Evolutionary conservation across 2,888 invertebrate genomes (phyloP).

Genomic region (Ceramica pisi): DNA sequence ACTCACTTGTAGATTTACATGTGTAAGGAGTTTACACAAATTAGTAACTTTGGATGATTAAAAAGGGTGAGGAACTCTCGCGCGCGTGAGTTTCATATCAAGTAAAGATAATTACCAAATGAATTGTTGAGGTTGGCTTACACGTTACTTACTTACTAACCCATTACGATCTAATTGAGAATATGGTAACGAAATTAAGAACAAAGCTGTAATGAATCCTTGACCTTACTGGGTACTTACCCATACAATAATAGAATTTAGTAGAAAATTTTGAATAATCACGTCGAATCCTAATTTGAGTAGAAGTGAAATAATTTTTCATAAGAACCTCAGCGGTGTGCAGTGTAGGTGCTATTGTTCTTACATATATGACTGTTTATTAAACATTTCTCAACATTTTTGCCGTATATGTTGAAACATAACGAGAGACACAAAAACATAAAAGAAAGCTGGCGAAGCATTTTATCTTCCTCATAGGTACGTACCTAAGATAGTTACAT

Average conservation of each 20-base stretch:
- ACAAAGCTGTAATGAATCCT: not conserved
- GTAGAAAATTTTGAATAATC: conserved; percentile 1
- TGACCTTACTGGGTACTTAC: not conserved
- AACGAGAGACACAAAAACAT: conserved; percentile 27
- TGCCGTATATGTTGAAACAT: conserved; percentile 23
- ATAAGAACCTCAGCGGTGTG: not conserved
- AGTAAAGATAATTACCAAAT: conserved; percentile 49
- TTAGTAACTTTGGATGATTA: conserved; percentile 59
- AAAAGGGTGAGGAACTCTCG: conserved; percentile 43
- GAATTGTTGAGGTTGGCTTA: conserved; percentile 39
- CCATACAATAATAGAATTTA: not conserved
- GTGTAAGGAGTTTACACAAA: conserved; percentile 58
- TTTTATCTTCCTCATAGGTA: conserved; percentile 50
- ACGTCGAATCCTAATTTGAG: not conserved
- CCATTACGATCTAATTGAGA: conserved; percentile 31
- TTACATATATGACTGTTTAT: not conserved
- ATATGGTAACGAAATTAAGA: conserved; percentile 17
- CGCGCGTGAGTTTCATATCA: conserved; percentile 46
- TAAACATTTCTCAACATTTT: conserved; percentile 16
- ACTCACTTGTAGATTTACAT: conserved; percentile 60
- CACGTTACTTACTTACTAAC: conserved; percentile 34
- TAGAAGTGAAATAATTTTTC: not conserved
- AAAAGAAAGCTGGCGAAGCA: conserved; percentile 31
- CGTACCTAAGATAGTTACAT: conserved; percentile 45
- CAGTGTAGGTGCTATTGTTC: not conserved